phyloP scores from a whole-genome alignment of 2,888 invertebrate species.

The Acholoe squamosa region DNA sequence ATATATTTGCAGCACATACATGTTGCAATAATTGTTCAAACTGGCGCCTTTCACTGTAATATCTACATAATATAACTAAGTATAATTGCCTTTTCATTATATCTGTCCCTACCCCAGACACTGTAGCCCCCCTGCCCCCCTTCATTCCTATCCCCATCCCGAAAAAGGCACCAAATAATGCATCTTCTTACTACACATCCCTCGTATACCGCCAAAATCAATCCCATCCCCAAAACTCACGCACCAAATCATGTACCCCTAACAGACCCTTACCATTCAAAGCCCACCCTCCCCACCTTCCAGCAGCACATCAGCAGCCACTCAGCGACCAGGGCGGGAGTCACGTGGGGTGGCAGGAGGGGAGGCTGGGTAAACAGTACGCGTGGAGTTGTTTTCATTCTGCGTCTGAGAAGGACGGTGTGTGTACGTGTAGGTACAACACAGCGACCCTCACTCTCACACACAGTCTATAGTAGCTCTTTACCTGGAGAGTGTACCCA shows the following conservation, averaged over 20 bases:
- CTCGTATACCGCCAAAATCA: no score
- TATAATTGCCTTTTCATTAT: no score
- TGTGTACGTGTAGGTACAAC: not conserved
- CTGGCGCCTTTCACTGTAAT: no score
- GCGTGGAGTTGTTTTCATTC: constrained; percentile 36
- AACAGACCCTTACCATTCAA: not conserved
- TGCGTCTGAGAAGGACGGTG: not conserved
- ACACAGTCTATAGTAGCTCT: not conserved
- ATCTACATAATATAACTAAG: no score
- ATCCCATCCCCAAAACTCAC: not conserved
- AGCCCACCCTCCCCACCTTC: not conserved
- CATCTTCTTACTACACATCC: no score
- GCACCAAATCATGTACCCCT: not conserved
- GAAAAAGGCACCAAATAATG: no score
- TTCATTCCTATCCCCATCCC: no score
- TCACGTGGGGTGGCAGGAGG: not conserved
- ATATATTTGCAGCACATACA: no score
- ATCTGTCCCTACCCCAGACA: no score
- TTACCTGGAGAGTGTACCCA: not conserved
- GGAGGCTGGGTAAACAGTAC: not conserved
- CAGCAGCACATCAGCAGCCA: not conserved
- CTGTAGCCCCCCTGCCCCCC: no score
- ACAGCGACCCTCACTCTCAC: not conserved
- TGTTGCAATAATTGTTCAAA: no score
- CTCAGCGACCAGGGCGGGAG: not conserved